phyloP scores from a whole-genome alignment of 2,888 invertebrate species.

The Rhyacophila evoluta region DNA sequence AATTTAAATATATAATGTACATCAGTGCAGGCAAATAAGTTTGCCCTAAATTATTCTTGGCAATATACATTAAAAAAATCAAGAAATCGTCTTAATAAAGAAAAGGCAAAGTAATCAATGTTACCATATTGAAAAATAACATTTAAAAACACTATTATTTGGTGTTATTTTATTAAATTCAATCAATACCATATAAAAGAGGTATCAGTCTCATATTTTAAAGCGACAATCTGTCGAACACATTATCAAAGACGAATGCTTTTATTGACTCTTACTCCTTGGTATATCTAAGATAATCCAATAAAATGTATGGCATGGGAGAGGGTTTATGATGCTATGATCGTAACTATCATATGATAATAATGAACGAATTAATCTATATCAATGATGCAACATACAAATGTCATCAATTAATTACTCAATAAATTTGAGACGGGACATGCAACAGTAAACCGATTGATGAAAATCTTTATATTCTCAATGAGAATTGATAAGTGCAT shows the following conservation, averaged over 20 bases:
- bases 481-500: too few relatives aligned
- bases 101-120: not conserved
- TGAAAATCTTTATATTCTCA: too few relatives aligned
- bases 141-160: constrained; percentile 21
- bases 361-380: not conserved
- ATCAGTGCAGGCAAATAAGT: not conserved
- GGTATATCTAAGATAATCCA: not conserved
- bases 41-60: not conserved
- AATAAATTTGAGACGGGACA: too few relatives aligned
- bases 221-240: constrained; percentile 22
- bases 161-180: constrained; percentile 17
- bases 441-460: too few relatives aligned
- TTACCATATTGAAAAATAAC: not conserved
- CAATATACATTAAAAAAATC: not conserved
- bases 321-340: not conserved
- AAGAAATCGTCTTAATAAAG: not conserved
- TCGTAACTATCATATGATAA: not conserved
- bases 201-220: constrained; percentile 22
- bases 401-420: too few relatives aligned
- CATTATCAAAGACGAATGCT: constrained; percentile 24
- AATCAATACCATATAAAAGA: constrained; percentile 2
- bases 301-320: constrained; percentile 3
- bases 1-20: too few relatives aligned
- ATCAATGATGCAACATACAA: not conserved
- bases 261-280: not conserved